phyloP scores from a whole-genome alignment of 1,140 invertebrate genomes.

The Nymphalis io region DNA sequence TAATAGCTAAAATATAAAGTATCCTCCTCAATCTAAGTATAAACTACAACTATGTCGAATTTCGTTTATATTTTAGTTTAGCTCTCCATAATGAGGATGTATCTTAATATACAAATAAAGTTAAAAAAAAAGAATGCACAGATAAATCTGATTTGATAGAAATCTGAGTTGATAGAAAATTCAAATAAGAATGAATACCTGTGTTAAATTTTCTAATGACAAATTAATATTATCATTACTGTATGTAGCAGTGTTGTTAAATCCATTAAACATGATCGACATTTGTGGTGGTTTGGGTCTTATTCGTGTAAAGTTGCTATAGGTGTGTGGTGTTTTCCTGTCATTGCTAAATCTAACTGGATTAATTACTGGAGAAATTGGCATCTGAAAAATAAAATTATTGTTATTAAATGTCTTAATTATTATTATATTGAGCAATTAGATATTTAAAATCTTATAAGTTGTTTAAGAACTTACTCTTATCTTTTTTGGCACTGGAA shows the following conservation, averaged over 20 bases:
- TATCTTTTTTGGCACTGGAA: slow-evolving; percentile 57
- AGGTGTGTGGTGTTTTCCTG: slow-evolving; percentile 37
- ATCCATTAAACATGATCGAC: slow-evolving; percentile 64
- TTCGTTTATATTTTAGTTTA: too few species aligned
- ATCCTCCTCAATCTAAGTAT: too few species aligned
- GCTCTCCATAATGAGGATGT: too few species aligned
- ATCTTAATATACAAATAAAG: too few species aligned
- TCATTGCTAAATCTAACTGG: slow-evolving; percentile 47
- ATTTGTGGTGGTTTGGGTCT: slow-evolving; percentile 48
- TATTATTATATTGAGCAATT: not conserved
- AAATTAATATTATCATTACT: slow-evolving; percentile 75
- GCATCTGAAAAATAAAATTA: slow-evolving; percentile 47
- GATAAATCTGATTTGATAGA: not conserved
- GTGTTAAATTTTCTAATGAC: slow-evolving; percentile 75
- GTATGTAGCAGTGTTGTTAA: slow-evolving; percentile 39
- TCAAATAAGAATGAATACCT: slow-evolving; percentile 51
- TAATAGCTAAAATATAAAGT: too few species aligned
- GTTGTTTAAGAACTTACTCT: slow-evolving; percentile 43
- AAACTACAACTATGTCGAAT: too few species aligned
- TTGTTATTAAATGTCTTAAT: not conserved
- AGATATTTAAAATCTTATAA: not conserved
- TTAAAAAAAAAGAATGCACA: too few species aligned
- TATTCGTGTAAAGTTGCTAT: slow-evolving; percentile 43
- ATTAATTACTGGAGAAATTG: slow-evolving; percentile 39
- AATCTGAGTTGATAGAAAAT: not conserved